These are phyloP conservation scores for Muscicapa comitata DNA, from an alignment of 2,797 vertebrate species.

Conservation along the genomic window DNA sequence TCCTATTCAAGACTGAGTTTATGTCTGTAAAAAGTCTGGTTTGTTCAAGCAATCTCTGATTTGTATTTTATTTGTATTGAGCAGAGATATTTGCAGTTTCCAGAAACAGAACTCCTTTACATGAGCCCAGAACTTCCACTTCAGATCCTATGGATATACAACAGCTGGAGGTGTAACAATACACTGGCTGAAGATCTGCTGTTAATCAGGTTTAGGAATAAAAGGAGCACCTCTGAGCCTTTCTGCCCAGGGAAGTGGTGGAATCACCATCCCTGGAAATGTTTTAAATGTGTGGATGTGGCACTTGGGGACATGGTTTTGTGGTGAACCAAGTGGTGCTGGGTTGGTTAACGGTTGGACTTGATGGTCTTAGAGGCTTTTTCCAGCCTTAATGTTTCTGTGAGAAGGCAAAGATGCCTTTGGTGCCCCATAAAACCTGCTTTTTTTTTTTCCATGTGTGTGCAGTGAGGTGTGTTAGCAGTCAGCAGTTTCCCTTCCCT, in stretches of 20 bases:
- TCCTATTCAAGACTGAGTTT: not conserved
- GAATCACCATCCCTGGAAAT: not conserved
- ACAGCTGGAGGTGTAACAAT: accelerated
- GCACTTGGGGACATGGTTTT: not conserved
- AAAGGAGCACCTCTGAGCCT: not conserved
- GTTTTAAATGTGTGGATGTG: not conserved
- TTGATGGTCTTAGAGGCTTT: not conserved
- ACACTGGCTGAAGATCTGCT: not conserved
- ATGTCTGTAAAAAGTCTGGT: not conserved
- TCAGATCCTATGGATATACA: not conserved
- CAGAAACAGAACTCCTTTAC: not conserved
- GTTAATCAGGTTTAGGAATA: not conserved
- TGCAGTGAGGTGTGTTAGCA: not conserved
- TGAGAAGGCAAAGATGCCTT: not conserved
- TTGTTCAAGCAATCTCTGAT: not conserved
- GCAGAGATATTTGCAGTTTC: not conserved
- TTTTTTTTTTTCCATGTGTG: not conserved
- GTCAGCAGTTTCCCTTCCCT: not conserved
- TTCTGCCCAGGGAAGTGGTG: not conserved
- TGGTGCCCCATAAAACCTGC: accelerated
- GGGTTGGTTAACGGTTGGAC: not conserved
- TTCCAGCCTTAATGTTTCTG: not conserved
- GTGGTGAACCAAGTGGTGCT: not conserved
- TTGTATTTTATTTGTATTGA: not conserved
- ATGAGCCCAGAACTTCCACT: not conserved